phyloP scores from a whole-genome alignment of 2,797 vertebrate genomes.

The Cichlasoma orientale region DNA sequence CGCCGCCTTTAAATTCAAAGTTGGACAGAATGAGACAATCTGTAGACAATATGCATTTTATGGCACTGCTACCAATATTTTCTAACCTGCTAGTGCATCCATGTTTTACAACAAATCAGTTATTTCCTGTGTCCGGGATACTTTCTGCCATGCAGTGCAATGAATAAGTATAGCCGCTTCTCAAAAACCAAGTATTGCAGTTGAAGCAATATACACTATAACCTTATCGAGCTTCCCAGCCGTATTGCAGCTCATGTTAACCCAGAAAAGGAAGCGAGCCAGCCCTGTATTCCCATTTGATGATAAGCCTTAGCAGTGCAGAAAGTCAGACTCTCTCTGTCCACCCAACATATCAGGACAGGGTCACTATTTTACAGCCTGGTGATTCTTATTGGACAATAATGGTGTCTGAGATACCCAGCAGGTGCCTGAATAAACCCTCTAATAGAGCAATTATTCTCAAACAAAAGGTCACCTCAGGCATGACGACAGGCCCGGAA shows the following conservation, averaged over 20 bases:
- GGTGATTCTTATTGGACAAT: conserved; percentile 73
- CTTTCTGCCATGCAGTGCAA: not conserved
- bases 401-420: conserved; percentile 72
- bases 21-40: not conserved
- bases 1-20: not conserved
- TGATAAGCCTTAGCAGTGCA: conserved; percentile 43
- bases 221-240: conserved; percentile 34
- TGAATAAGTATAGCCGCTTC: not conserved
- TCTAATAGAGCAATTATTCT: conserved; percentile 86
- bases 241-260: conserved; percentile 16
- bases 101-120: not conserved
- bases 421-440: conserved; percentile 79
- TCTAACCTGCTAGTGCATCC: not conserved
- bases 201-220: conserved; percentile 14
- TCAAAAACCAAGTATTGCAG: conserved; percentile 16
- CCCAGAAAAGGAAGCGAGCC: not conserved
- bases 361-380: conserved; percentile 61
- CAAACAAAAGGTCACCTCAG: conserved; percentile 84
- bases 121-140: not conserved
- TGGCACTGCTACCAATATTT: not conserved
- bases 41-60: not conserved
- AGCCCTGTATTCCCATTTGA: conserved; percentile 25
- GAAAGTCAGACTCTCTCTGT: conserved; percentile 21
- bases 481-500: conserved; percentile 76
- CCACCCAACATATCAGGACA: conserved; percentile 57